These are phyloP conservation scores for Drosophila percnosoma DNA, from an alignment of 2,888 invertebrate genomes.

Conservation along the genomic window DNA sequence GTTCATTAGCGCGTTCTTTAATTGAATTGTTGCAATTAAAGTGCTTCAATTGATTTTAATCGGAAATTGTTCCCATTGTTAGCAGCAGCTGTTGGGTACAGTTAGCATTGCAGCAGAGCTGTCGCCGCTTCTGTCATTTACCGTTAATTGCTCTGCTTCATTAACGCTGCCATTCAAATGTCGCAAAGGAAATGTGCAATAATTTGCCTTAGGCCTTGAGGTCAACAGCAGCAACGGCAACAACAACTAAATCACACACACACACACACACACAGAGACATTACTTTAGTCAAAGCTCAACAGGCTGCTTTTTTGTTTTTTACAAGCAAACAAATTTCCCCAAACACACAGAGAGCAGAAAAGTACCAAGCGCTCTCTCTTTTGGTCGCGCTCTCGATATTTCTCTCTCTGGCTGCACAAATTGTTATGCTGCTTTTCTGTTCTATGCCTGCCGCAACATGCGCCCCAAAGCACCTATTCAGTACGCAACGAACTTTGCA, in stretches of 20 bases:
- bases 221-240: slow-evolving; percentile 42
- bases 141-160: slow-evolving; percentile 69
- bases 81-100: slow-evolving; percentile 49
- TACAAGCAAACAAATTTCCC: slow-evolving; percentile 54
- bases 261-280: slow-evolving; percentile 9
- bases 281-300: slow-evolving; percentile 56
- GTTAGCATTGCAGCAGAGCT: slow-evolving; percentile 54
- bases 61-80: slow-evolving; percentile 79
- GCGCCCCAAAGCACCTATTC: slow-evolving; percentile 46
- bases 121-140: slow-evolving; percentile 22
- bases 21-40: slow-evolving; percentile 82
- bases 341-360: slow-evolving; percentile 57
- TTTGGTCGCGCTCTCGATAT: slow-evolving; percentile 2
- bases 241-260: slow-evolving; percentile 11
- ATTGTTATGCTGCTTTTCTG: slow-evolving; percentile 31
- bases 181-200: slow-evolving; percentile 75
- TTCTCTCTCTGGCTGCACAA: slow-evolving; percentile 41
- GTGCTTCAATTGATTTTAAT: slow-evolving; percentile 82
- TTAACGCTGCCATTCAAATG: slow-evolving; percentile 69
- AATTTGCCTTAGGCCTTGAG: slow-evolving; percentile 63
- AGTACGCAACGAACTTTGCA: slow-evolving; percentile 78
- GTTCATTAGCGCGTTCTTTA: slow-evolving; percentile 75
- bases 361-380: slow-evolving; percentile 27
- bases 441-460: slow-evolving; percentile 66
- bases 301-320: slow-evolving; percentile 68